Evolutionary conservation across 2,888 invertebrate species (phyloP).

Genomic region (Chorisops tibialis): DNA sequence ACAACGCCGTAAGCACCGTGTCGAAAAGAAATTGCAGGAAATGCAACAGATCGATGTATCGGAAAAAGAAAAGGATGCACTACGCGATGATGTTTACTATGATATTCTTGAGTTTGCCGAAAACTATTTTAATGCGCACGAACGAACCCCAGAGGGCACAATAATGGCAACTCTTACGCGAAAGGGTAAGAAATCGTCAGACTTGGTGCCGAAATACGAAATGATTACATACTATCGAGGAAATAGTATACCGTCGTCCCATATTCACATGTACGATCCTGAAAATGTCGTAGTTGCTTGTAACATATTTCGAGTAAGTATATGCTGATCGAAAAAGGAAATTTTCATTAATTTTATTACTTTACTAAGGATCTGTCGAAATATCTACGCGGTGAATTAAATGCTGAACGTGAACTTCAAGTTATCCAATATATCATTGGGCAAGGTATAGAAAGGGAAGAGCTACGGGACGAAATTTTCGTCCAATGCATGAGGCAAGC

Average conservation of each 20-base stretch:
- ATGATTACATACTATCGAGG: slow-evolving; percentile 89
- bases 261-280: slow-evolving; percentile 92
- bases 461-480: slow-evolving; percentile 86
- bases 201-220: slow-evolving; percentile 83
- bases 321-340: neutral
- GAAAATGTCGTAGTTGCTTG: slow-evolving; percentile 89
- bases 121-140: slow-evolving; percentile 86
- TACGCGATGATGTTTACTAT: slow-evolving; percentile 61
- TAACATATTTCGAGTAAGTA: slow-evolving; percentile 79
- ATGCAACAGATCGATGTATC: slow-evolving; percentile 58
- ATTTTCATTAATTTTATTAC: neutral
- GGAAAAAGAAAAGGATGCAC: slow-evolving; percentile 47
- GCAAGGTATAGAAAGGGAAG: slow-evolving; percentile 86
- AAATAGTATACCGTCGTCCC: slow-evolving; percentile 85
- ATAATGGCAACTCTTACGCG: slow-evolving; percentile 82
- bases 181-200: slow-evolving; percentile 70
- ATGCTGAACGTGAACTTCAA: slow-evolving; percentile 75
- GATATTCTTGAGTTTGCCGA: slow-evolving; percentile 94
- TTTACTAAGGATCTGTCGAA: slow-evolving; percentile 74
- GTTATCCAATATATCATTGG: slow-evolving; percentile 82
- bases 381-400: slow-evolving; percentile 84
- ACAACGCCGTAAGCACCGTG: slow-evolving; percentile 77
- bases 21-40: slow-evolving; percentile 81
- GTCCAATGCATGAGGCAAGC: slow-evolving; percentile 85
- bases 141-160: slow-evolving; percentile 80